Evolutionary conservation across 2,888 invertebrate species (phyloP).

Genomic region (Sisyra nigra): DNA sequence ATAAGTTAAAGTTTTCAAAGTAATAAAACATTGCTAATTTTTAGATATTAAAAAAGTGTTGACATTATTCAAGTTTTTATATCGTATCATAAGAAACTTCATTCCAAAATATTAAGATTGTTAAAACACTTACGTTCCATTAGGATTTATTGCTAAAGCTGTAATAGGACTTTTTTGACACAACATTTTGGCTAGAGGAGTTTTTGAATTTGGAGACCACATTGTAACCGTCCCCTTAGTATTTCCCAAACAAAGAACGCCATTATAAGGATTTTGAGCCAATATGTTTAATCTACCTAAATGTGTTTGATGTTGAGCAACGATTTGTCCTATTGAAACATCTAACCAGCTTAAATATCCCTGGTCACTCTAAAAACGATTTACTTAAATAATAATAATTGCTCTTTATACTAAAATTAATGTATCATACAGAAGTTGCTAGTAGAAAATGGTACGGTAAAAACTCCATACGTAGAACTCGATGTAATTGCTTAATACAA

Average conservation of each 20-base stretch:
- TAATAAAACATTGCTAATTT: too few species aligned
- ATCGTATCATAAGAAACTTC: too few species aligned
- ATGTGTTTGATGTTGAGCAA: slow-evolving; percentile 58
- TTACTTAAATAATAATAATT: neutral
- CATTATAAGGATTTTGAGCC: slow-evolving; percentile 91
- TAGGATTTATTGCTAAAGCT: slow-evolving; percentile 67
- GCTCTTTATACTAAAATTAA: slow-evolving; percentile 1
- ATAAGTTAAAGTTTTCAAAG: too few species aligned
- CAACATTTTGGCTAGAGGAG: slow-evolving; percentile 80
- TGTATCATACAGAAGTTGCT: slow-evolving; percentile 53
- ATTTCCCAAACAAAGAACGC: slow-evolving; percentile 78
- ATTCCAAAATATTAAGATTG: slow-evolving; percentile 6
- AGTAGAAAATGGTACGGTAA: slow-evolving; percentile 94
- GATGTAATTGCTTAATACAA: slow-evolving; percentile 74
- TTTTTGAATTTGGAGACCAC: slow-evolving; percentile 82
- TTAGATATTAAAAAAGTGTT: too few species aligned
- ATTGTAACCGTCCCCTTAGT: slow-evolving; percentile 82
- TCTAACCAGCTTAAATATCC: slow-evolving; percentile 88
- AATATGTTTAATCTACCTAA: slow-evolving; percentile 67
- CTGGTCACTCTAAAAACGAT: slow-evolving; percentile 38
- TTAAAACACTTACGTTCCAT: slow-evolving; percentile 49
- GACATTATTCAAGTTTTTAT: too few species aligned
- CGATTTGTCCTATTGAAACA: slow-evolving; percentile 81
- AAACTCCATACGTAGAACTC: slow-evolving; percentile 74
- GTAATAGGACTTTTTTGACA: slow-evolving; percentile 74